These are phyloP conservation scores for Heliconius eleuchia DNA, from an alignment of 1,140 invertebrate genomes.

Conservation along the genomic window DNA sequence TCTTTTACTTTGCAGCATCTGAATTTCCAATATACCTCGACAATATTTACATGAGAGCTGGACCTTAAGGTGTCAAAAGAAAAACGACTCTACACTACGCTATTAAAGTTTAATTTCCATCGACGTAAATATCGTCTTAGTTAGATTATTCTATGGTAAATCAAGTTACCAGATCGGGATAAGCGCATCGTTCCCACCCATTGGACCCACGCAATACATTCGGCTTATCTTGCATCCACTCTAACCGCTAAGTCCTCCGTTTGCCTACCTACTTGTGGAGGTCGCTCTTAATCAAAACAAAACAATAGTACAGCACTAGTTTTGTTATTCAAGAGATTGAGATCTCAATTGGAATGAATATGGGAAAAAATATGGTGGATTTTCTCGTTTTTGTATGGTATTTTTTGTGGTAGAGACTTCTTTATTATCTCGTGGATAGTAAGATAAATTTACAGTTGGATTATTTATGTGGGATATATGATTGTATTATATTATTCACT, in stretches of 20 bases:
- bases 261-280: slow-evolving; percentile 18
- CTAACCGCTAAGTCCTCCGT: slow-evolving; percentile 25
- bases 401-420: too few relatives aligned
- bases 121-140: slow-evolving; percentile 15
- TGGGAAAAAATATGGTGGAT: too few relatives aligned
- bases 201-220: slow-evolving; percentile 39
- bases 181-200: slow-evolving; percentile 40
- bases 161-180: slow-evolving; percentile 42
- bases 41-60: slow-evolving; percentile 41
- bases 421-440: too few relatives aligned
- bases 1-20: slow-evolving; percentile 42
- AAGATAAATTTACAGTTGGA: too few relatives aligned
- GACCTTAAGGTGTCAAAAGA: slow-evolving; percentile 1
- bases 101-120: slow-evolving; percentile 28
- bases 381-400: too few relatives aligned
- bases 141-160: slow-evolving; percentile 45
- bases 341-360: too few relatives aligned
- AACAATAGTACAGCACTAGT: slow-evolving; percentile 22
- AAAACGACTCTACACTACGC: slow-evolving; percentile 17
- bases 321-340: too few relatives aligned
- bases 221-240: slow-evolving; percentile 36
- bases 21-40: slow-evolving; percentile 38
- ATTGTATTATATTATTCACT: too few relatives aligned
- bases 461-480: too few relatives aligned
- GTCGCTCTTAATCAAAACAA: slow-evolving; percentile 35